Evolutionary conservation across 2,113 vertebrate genomes (phyloP), one percentile per base, ranked within the genome.

Genomic region (Ammodytes dubius): DNA sequence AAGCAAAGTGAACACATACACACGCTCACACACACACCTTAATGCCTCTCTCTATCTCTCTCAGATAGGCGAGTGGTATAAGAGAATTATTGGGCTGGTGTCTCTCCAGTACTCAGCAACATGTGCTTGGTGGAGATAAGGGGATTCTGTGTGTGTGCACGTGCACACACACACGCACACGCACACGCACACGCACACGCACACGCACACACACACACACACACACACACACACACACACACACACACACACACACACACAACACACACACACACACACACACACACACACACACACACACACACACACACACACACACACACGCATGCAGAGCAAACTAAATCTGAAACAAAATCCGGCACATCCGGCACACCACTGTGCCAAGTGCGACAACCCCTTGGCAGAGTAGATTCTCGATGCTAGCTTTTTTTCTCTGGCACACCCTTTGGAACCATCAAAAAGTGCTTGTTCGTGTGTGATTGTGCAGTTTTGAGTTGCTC

Each of bases 121-220:
- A 94, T 93, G 90, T 94, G 93, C 75, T 88, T 39, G 74, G 87
- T 74, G 46, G 85, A 92, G 93, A 94, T 94, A 94, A 94, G 87
- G 61, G 84, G 86, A 27, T 27, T 27, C 27, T 27, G 27, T 2
- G 27, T 27, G 27, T 2, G 27, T 2, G 27, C 27, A 27, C 27
- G 27, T 27, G 27, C 91, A 90, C 84, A 86, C 89, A 87, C 80
- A 27, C 27, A 27, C 81, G 86, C 53, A 74, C 82, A 87, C 69
- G 77, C 88, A 89, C 89, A 88, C 87, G 91, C 79, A n/a, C 79
- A 42, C 49, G 81, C 85, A 88, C n/a, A n/a, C n/a, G n/a, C 27
- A 27, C 27, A 27, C 27, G 2, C 27, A 27, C 27, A 27, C 27
- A 27, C 27, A 27, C 27, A 27, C 27, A 27, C 27, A 27, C 27